phyloP scores from a whole-genome alignment of 2,797 vertebrate species.

The Hoplostethus mediterraneus region DNA sequence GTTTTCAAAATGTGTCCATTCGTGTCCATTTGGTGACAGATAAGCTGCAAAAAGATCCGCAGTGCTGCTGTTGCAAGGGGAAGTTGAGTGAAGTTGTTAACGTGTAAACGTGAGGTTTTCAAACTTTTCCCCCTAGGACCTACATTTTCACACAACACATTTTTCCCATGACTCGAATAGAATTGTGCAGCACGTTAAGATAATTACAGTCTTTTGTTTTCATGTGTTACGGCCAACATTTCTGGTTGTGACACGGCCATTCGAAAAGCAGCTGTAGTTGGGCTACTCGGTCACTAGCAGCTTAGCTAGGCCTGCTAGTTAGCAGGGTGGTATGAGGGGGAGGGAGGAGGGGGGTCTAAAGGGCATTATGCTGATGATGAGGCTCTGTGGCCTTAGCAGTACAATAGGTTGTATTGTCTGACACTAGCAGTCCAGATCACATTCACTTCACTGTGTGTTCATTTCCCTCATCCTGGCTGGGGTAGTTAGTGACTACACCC shows the following conservation, averaged over 20 bases:
- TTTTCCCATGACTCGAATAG: no score
- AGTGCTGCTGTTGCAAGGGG: neutral
- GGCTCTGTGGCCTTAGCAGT: slow-evolving; percentile 53
- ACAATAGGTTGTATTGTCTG: slow-evolving; percentile 82
- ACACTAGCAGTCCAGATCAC: slow-evolving; percentile 70
- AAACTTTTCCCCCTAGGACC: neutral
- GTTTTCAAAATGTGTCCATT: neutral
- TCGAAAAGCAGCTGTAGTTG: slow-evolving; percentile 6
- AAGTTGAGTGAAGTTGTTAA: neutral
- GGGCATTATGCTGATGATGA: slow-evolving; percentile 78
- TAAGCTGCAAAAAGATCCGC: no score
- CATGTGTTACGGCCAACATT: no score
- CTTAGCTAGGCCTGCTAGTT: slow-evolving; percentile 31
- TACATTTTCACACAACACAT: no score
- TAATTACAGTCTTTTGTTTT: neutral
- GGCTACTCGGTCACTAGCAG: slow-evolving; percentile 15
- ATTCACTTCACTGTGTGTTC: slow-evolving; percentile 79
- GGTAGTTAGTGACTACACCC: slow-evolving; percentile 63
- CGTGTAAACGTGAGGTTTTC: neutral
- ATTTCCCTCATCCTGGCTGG: slow-evolving; percentile 72
- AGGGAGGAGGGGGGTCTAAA: slow-evolving; percentile 61
- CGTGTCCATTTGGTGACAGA: no score
- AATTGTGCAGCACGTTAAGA: no score
- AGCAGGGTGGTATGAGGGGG: slow-evolving; percentile 23
- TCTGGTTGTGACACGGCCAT: neutral